phyloP scores from a whole-genome alignment of 2,113 vertebrate genomes.

The Bungarus multicinctus region DNA sequence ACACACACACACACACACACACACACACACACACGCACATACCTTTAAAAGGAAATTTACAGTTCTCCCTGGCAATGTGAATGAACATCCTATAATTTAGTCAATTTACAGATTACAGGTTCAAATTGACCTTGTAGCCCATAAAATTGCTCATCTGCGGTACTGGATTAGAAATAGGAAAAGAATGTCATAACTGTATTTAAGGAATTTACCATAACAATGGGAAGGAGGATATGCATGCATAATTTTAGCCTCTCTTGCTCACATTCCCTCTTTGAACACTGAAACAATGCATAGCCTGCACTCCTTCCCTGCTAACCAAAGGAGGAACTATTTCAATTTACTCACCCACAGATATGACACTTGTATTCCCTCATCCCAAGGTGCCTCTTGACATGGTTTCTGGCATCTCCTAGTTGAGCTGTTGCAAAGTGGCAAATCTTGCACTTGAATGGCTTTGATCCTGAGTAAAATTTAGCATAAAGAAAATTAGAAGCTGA shows the following conservation, averaged over 20 bases:
- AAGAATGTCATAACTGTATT: slow-evolving; percentile 85
- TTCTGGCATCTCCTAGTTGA: slow-evolving; percentile 96
- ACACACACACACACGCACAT: not conserved
- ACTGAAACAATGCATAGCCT: slow-evolving; percentile 69
- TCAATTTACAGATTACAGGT: slow-evolving; percentile 90
- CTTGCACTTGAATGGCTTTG: slow-evolving; percentile 98
- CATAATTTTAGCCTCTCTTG: slow-evolving; percentile 76
- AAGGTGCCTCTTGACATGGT: slow-evolving; percentile 98
- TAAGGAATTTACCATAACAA: slow-evolving; percentile 86
- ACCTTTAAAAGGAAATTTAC: slow-evolving; percentile 78
- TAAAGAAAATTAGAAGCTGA: slow-evolving; percentile 64
- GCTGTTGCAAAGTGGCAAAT: slow-evolving; percentile 98
- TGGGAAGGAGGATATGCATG: slow-evolving; percentile 75
- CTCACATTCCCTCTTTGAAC: slow-evolving; percentile 65
- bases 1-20: not conserved
- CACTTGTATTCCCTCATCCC: slow-evolving; percentile 99
- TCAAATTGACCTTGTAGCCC: slow-evolving; percentile 84
- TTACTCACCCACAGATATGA: slow-evolving; percentile 97
- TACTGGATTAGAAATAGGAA: slow-evolving; percentile 76
- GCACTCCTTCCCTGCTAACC: slow-evolving; percentile 54
- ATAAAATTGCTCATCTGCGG: slow-evolving; percentile 83
- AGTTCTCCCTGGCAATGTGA: slow-evolving; percentile 83
- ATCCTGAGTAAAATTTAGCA: slow-evolving; percentile 85
- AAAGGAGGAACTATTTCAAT: slow-evolving; percentile 54
- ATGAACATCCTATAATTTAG: slow-evolving; percentile 90